Base-by-base conservation (phyloP, 1,140 invertebrate genomes). In the Lasaia peninsularis region DNA sequence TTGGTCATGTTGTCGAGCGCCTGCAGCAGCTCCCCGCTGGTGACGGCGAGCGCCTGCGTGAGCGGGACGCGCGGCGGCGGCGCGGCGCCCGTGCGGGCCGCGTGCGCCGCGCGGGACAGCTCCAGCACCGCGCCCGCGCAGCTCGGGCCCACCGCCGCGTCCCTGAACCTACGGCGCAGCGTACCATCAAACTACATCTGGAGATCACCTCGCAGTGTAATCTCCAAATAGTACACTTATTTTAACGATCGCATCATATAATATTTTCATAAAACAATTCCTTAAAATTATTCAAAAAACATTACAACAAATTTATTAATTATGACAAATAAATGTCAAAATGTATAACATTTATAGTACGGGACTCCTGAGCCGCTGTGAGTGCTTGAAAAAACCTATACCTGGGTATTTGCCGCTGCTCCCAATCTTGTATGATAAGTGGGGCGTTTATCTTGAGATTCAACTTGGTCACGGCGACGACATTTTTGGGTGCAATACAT, bases 371-470 rank as follows among this genome's bases (percentile, higher is more conserved):
- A 78, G 63, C 89, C 86, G 16, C 78, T 73, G 21, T 79, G 35
- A 1, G 85, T 86, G 50, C 73, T 78, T 60, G 8, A 28, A 28
- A 28, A 28, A 28, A 28, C 8, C 4, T 2, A 1, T 28, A 28
- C 24, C 24, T 28, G 24, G 24, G 24, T 7, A 28, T 28, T 28
- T 28, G 24, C 24, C 24, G 24, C 24, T 28, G 24, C n/a, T 95
- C 93, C 90, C 94, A 94, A 78, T 97, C 95, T 44, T 92, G 89
- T 2, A 95, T 87, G 16, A 97, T 91, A 7, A 92, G 44, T 8
- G 64, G 75, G 11, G 61, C 61, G 58, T 88, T 79, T 20, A 85
- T 75, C 62, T 88, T 88, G 18, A 83, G 60, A 34, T 60, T 74
- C 51, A 63, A 70, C 60, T 79, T 79, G 1, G 80, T 85, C 0